phyloP scores from a whole-genome alignment of 2,888 invertebrate species.

The Ecliptopera silaceata region DNA sequence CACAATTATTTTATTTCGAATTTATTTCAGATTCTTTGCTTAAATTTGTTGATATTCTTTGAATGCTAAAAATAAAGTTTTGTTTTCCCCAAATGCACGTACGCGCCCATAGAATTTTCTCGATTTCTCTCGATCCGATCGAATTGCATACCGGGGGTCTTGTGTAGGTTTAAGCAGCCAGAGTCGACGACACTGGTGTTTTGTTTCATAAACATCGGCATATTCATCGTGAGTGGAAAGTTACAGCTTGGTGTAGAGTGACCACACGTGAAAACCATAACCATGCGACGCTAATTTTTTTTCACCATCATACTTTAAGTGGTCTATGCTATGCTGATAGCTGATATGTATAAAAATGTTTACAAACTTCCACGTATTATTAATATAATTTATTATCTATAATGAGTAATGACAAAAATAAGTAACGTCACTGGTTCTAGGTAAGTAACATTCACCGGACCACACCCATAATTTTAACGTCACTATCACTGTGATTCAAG shows the following conservation, averaged over 20 bases:
- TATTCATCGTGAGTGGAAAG: conserved; percentile 61
- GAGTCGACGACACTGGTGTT: conserved; percentile 45
- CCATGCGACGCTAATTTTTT: not conserved
- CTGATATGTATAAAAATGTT: no score
- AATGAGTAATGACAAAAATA: no score
- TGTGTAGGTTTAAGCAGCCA: conserved; percentile 28
- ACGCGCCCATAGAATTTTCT: conserved; percentile 48
- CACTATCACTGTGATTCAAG: not conserved
- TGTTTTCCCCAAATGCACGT: conserved; percentile 20
- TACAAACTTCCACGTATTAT: no score
- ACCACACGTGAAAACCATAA: conserved; percentile 15
- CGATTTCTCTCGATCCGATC: conserved; percentile 48
- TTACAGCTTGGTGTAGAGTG: conserved; percentile 41
- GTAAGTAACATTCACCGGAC: not conserved
- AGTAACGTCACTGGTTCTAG: no score
- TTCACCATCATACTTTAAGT: no score
- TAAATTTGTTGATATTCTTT: no score
- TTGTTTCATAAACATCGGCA: conserved; percentile 69
- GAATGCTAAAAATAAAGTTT: no score
- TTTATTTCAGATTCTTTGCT: no score
- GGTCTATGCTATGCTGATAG: no score
- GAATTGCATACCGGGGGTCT: conserved; percentile 32
- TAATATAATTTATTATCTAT: no score
- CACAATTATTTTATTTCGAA: no score
- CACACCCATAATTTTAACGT: conserved; percentile 2